phyloP scores from a whole-genome alignment of 2,888 invertebrate species.

The Pterostichus madidus region DNA sequence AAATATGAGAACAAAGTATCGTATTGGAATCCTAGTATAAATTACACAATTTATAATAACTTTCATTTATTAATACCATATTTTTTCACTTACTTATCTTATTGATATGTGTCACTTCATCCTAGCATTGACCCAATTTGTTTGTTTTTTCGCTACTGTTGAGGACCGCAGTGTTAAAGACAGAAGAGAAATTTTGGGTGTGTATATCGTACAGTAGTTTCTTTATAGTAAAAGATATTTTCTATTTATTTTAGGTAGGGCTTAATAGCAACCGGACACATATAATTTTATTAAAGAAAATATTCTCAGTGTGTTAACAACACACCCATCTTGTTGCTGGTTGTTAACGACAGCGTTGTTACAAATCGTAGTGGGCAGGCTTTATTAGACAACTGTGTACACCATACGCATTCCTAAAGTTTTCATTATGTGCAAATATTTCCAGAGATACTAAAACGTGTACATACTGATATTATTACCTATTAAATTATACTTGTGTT shows the following conservation, averaged over 20 bases:
- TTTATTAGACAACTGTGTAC: slow-evolving; percentile 34
- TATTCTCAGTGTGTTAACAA: slow-evolving; percentile 57
- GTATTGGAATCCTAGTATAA: no score
- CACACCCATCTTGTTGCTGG: slow-evolving; percentile 40
- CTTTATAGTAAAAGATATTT: slow-evolving; percentile 46
- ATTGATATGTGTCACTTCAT: no score
- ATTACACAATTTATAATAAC: no score
- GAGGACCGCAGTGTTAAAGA: neutral
- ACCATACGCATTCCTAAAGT: slow-evolving; percentile 13
- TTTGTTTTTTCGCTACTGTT: neutral
- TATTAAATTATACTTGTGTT: neutral
- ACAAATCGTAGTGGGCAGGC: slow-evolving; percentile 42
- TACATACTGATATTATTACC: neutral
- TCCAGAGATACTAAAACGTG: slow-evolving; percentile 32
- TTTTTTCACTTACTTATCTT: no score
- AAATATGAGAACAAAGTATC: no score
- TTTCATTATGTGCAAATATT: slow-evolving; percentile 47
- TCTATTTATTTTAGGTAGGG: slow-evolving; percentile 64
- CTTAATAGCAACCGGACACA: slow-evolving; percentile 59
- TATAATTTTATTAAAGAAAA: slow-evolving; percentile 62
- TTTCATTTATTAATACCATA: no score
- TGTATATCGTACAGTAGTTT: slow-evolving; percentile 47
- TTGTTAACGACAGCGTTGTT: slow-evolving; percentile 34
- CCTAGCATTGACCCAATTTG: no score
- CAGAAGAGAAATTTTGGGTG: slow-evolving; percentile 49